Conservation (phyloP, 2,113 vertebrate genomes). For the Rallus limicola region DNA sequence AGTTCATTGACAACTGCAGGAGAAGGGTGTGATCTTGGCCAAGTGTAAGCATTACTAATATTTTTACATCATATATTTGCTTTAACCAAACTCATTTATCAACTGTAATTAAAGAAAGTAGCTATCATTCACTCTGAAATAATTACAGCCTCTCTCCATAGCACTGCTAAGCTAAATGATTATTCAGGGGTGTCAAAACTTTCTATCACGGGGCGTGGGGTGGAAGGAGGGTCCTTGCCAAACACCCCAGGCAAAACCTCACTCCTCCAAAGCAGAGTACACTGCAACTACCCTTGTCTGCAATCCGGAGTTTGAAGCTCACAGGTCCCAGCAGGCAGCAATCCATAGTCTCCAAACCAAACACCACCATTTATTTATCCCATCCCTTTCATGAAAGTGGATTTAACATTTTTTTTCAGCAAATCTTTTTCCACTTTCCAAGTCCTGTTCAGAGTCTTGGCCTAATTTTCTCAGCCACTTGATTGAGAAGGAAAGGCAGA, state of each 20-base stretch:
- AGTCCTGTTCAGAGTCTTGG: accelerated
- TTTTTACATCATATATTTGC: slow-evolving; percentile 49
- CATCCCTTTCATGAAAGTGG: neutral
- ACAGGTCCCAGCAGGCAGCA: neutral
- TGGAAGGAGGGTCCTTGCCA: neutral
- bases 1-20: slow-evolving; percentile 21
- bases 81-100: slow-evolving; percentile 36
- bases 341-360: neutral
- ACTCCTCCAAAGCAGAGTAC: neutral
- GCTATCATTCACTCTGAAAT: neutral
- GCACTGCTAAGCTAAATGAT: slow-evolving; percentile 1
- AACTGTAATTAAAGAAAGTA: neutral
- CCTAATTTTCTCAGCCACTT: neutral
- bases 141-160: neutral
- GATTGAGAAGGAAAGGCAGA: neutral
- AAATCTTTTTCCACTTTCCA: neutral
- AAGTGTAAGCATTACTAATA: slow-evolving; percentile 2
- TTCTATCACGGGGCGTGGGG: neutral
- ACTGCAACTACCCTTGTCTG: neutral
- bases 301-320: neutral
- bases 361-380: neutral
- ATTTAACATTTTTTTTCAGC: neutral
- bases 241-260: neutral
- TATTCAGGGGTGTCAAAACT: neutral
- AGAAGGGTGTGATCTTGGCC: slow-evolving; percentile 35